Conservation (phyloP, 1,140 invertebrate genomes). For the Trigoniulus corallinus region DNA sequence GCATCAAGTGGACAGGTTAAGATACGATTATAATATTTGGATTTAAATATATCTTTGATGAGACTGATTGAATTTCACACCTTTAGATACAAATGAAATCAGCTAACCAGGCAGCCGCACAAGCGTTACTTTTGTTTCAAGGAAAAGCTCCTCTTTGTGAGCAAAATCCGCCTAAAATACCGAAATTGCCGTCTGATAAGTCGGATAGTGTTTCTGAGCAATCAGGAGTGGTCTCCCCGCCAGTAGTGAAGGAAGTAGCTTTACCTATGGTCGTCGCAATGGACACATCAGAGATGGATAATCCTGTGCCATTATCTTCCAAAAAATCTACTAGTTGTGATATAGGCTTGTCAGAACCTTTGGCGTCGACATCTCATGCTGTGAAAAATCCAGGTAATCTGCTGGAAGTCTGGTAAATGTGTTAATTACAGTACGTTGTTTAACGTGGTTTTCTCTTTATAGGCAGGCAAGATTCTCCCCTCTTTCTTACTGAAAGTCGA, state of each 20-base stretch:
- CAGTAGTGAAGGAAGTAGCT: too few relatives aligned
- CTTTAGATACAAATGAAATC: neutral
- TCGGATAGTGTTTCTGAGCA: neutral
- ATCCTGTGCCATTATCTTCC: neutral
- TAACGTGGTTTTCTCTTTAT: neutral
- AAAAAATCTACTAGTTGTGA: neutral
- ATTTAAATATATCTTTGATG: neutral
- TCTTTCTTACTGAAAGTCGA: slow-evolving; percentile 41
- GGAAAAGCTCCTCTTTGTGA: slow-evolving; percentile 68
- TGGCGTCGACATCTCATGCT: neutral
- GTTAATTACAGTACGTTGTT: too few relatives aligned
- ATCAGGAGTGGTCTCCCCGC: neutral
- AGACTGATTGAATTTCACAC: slow-evolving; percentile 1
- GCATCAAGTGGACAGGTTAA: slow-evolving; percentile 67
- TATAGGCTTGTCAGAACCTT: neutral
- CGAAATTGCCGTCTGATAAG: slow-evolving; percentile 15
- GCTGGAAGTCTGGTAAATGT: too few relatives aligned
- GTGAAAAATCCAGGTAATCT: neutral
- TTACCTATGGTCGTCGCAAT: too few relatives aligned
- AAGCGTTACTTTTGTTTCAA: slow-evolving; percentile 68
- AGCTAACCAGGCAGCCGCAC: slow-evolving; percentile 71
- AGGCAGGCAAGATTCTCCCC: too few relatives aligned
- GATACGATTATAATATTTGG: slow-evolving; percentile 9
- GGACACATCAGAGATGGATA: too few relatives aligned
- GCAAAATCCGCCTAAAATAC: slow-evolving; percentile 49